Percentiles rank a stretch among this genome's conserved stretches.
These are phyloP conservation scores for Shinisaurus crocodilurus DNA, from an alignment of 2,113 vertebrate genomes.

Conservation along the genomic window DNA sequence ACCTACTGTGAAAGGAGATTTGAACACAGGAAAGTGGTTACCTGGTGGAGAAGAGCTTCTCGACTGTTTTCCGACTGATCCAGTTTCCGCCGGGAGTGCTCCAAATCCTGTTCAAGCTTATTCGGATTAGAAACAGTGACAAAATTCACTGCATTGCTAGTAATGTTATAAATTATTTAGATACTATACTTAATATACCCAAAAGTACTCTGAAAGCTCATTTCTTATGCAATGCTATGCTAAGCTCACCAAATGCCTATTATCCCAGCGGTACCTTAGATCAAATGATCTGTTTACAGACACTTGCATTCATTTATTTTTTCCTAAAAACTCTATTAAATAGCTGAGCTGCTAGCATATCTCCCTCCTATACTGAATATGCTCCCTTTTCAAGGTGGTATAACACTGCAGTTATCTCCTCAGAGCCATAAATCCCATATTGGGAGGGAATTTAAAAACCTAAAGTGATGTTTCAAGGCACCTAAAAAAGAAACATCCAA, in stretches of 20 bases:
- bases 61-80: conserved; percentile 86
- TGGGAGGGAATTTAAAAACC: no score
- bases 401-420: background rate
- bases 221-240: background rate
- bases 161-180: conserved; percentile 20
- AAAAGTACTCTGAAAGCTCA: background rate
- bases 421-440: background rate
- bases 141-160: conserved; percentile 6
- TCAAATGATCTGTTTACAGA: conserved; percentile 9
- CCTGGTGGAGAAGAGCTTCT: conserved; percentile 88
- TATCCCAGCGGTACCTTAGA: background rate
- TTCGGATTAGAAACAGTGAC: conserved; percentile 49
- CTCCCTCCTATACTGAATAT: background rate
- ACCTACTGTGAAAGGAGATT: conserved; percentile 42
- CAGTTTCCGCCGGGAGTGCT: conserved; percentile 79
- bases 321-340: background rate
- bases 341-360: background rate
- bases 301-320: background rate
- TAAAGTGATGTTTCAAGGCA: background rate
- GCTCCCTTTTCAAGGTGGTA: background rate
- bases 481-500: background rate
- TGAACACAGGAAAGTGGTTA: conserved; percentile 64
- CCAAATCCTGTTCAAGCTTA: conserved; percentile 86
- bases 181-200: background rate
- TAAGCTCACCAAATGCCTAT: conserved; percentile 5